Conservation (phyloP, 2,888 invertebrate genomes). For the Brachylomia viminalis region DNA sequence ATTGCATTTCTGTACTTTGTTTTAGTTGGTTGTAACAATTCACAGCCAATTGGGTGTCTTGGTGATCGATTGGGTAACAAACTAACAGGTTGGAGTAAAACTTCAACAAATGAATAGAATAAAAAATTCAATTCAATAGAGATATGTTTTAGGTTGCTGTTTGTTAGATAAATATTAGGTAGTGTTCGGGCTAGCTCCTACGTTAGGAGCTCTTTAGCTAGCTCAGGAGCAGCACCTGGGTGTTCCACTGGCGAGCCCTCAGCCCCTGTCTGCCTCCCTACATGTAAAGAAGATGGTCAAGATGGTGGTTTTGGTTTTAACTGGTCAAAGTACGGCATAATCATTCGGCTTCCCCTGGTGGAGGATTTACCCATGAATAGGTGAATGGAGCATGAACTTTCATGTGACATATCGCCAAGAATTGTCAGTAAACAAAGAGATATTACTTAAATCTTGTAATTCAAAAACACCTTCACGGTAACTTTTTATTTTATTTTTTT, state of each 20-base stretch:
- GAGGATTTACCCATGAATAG: not conserved
- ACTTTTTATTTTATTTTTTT: too few species aligned
- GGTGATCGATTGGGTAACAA: constrained; percentile 28
- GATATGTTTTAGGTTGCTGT: not conserved
- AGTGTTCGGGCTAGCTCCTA: too few species aligned
- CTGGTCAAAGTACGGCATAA: not conserved
- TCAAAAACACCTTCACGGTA: not conserved
- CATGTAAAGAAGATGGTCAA: not conserved
- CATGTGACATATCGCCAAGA: not conserved
- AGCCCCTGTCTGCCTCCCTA: not conserved
- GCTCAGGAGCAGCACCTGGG: not conserved
- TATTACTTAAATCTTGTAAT: not conserved
- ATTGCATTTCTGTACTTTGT: constrained; percentile 37
- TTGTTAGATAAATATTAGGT: not conserved
- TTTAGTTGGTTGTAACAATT: constrained; percentile 39
- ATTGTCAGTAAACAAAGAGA: not conserved
- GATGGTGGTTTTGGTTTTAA: not conserved
- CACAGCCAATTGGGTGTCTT: constrained; percentile 22
- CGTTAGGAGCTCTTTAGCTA: not conserved
- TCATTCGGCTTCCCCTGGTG: not conserved
- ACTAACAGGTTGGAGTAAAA: constrained; percentile 1
- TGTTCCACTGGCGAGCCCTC: not conserved
- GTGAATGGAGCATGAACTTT: not conserved
- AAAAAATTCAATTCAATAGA: too few species aligned
- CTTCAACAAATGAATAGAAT: constrained; percentile 8